Evolutionary conservation across 2,797 vertebrate genomes (phyloP).

Genomic region (Malurus leucopterus): DNA sequence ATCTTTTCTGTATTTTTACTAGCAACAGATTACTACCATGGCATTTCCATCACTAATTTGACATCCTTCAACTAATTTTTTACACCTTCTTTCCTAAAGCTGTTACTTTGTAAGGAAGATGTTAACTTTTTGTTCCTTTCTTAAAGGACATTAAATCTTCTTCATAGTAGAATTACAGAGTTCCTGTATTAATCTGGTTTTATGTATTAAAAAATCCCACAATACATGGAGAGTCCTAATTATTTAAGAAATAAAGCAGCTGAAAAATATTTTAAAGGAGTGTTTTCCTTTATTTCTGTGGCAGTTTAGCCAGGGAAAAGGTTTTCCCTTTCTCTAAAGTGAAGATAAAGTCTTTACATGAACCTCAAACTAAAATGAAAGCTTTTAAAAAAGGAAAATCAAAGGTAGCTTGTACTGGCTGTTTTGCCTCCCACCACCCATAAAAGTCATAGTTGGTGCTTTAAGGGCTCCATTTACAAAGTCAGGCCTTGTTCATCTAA

Average conservation of each 20-base stretch:
- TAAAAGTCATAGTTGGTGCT: neutral
- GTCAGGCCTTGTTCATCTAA: neutral
- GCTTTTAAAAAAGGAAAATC: neutral
- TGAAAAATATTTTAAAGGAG: neutral
- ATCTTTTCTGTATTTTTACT: neutral
- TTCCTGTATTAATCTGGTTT: neutral
- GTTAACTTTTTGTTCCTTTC: neutral
- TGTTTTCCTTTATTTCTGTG: neutral
- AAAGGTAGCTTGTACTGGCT: neutral
- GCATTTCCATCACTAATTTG: neutral
- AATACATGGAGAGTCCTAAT: neutral
- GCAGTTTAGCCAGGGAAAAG: neutral
- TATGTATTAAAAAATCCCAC: neutral
- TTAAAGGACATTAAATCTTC: neutral
- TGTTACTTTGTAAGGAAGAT: neutral
- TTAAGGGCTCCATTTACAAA: neutral
- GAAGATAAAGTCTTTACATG: neutral
- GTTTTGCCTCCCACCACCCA: neutral
- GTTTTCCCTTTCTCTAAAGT: neutral
- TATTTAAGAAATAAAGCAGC: neutral
- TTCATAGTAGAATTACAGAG: neutral
- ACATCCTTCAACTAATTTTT: neutral
- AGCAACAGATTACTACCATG: neutral
- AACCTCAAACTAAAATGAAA: neutral
- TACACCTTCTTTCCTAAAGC: neutral